Base-by-base conservation (phyloP, 2,888 invertebrate species). In the Troides aeacus region DNA sequence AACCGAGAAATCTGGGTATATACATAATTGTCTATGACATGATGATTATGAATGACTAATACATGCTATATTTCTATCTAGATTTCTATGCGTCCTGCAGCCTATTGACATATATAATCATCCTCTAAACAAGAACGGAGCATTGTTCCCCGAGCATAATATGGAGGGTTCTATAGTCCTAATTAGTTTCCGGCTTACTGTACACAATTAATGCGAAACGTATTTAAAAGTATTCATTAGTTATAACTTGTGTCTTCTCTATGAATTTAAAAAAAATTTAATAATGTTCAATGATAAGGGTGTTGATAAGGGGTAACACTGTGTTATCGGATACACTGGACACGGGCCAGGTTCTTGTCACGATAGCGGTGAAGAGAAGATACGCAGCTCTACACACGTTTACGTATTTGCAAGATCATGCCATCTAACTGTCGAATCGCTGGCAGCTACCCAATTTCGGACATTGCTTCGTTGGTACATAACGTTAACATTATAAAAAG, bases 301-400 rank as follows among this genome's bases (percentile, higher is more conserved):
- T 15, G 15, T 15, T 15, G 46, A 15, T 15, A 30, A 60, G 30
- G 61, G 10, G 8, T 60, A 62, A 50, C n/a, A 30, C 46, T 42
- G 39, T 66, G 46, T 23, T 23, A 24, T 18, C 46, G 50, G 65
- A 59, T 21, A 30, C 23, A 46, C 65, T 66, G 69, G 69, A 70
- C 65, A 36, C 18, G 21, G 66, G 66, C 69, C 69, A 70, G 69
- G 53, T 50, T 70, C 69, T 59, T 70, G 69, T 70, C 66, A 66
- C 58, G 50, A 70, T 56, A 59, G 39, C 39, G 58, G 36, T 58
- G 61, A 42, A 50, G 59, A 17, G 68, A 62, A 21, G 62, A 62
- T 21, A 69, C 58, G 50, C 30, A 62, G 58, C 66, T 66, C 62
- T 66, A 70, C 69, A 70, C 58, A 66, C 62, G 69, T 70, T 70